Evolutionary conservation across 2,888 invertebrate genomes (phyloP).

Genomic region (Stramonita haemastoma): DNA sequence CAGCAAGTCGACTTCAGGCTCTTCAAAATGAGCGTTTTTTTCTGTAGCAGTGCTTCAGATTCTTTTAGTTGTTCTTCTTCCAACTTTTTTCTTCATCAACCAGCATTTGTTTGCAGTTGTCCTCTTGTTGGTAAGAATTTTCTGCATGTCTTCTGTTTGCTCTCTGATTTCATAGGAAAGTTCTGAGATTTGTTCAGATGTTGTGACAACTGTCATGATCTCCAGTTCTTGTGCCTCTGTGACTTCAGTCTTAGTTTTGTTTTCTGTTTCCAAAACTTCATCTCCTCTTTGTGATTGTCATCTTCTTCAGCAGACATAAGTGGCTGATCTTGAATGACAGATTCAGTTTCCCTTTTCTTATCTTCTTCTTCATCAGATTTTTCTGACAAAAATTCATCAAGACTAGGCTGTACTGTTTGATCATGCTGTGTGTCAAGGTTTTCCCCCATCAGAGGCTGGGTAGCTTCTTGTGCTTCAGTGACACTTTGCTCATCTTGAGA

Average conservation of each 20-base stretch:
- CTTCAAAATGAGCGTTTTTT: background rate
- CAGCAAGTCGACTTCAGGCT: background rate
- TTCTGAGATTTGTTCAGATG: no score
- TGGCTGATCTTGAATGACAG: background rate
- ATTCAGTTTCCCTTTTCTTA: background rate
- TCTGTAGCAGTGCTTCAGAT: no score
- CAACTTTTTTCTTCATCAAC: no score
- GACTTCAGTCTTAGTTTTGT: background rate
- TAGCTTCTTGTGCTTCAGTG: constrained; percentile 7
- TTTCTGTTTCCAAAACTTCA: background rate
- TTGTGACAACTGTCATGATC: background rate
- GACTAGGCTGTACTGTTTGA: background rate
- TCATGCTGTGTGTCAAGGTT: background rate
- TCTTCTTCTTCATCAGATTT: background rate
- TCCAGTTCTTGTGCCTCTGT: background rate
- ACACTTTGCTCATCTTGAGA: background rate
- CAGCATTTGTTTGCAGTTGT: background rate
- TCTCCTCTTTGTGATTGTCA: background rate
- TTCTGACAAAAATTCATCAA: no score
- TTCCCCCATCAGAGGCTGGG: constrained; percentile 1
- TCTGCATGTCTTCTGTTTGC: background rate
- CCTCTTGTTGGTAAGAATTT: background rate
- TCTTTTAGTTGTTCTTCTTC: no score
- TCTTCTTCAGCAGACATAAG: background rate
- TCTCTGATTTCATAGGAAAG: background rate